Conservation (phyloP, 2,888 invertebrate genomes). For the Cistogaster globosa region DNA sequence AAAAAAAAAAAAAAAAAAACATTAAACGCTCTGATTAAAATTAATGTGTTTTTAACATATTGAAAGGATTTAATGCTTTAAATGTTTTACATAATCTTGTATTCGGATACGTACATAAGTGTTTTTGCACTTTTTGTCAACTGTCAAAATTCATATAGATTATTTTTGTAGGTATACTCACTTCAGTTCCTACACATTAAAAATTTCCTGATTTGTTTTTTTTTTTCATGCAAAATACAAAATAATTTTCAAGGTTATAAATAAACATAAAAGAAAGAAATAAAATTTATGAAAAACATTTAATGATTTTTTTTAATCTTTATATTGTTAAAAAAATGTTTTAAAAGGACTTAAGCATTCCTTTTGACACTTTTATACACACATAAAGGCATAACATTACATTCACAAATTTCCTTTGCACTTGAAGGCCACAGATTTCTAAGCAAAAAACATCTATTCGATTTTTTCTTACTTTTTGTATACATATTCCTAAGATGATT, state of each 20-base stretch:
- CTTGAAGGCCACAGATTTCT: constrained; percentile 57
- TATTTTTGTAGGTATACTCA: constrained; percentile 69
- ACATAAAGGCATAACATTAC: neutral
- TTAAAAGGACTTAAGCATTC: neutral
- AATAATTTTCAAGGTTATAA: constrained; percentile 64
- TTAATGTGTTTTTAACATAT: constrained; percentile 16
- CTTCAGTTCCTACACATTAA: constrained; percentile 42
- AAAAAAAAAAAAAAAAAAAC: no score
- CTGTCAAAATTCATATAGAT: constrained; percentile 65
- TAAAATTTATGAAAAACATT: neutral
- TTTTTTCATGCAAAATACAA: neutral
- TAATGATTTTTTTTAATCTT: neutral
- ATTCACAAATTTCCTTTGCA: constrained; percentile 1
- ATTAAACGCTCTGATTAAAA: neutral
- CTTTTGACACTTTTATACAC: constrained; percentile 7
- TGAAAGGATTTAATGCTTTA: constrained; percentile 76
- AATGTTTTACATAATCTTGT: constrained; percentile 69
- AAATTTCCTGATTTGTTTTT: constrained; percentile 7
- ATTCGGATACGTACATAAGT: no score
- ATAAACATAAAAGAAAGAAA: neutral
- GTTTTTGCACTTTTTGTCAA: constrained; percentile 36
- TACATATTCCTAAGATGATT: constrained; percentile 18
- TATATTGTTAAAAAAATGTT: neutral
- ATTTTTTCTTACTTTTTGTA: constrained; percentile 42
- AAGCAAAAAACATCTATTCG: constrained; percentile 48